phyloP scores from a whole-genome alignment of 2,797 vertebrate genomes.

The Lepilemur septentrionalis region DNA sequence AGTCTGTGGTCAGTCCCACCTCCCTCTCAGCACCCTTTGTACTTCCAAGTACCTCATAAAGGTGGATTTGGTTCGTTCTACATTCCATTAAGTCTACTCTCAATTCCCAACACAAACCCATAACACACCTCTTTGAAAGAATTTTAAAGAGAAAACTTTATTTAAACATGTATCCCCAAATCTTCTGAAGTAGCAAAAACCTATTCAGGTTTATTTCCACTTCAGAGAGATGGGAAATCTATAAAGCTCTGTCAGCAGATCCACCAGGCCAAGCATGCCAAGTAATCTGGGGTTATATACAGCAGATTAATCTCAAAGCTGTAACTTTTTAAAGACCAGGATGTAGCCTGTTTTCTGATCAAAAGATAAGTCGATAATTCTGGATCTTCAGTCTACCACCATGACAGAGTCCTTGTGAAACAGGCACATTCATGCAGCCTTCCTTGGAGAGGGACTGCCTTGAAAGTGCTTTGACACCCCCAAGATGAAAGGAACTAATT shows the following conservation, averaged over 20 bases:
- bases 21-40: neutral
- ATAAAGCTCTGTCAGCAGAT: neutral
- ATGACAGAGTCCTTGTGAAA: conserved; percentile 8
- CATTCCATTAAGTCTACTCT: neutral
- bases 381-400: neutral
- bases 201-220: neutral
- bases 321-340: conserved; percentile 8
- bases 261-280: neutral
- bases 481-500: conserved; percentile 56
- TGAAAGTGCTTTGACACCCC: conserved; percentile 34
- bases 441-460: neutral
- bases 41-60: neutral
- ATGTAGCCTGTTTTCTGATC: neutral
- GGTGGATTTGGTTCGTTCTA: neutral
- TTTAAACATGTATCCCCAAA: conserved; percentile 68
- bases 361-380: conserved; percentile 27
- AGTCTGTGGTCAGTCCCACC: neutral
- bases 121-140: neutral
- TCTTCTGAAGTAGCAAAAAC: neutral
- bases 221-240: conserved; percentile 30
- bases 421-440: neutral
- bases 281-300: neutral
- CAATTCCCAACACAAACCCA: neutral
- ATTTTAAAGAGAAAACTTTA: conserved; percentile 56
- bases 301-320: conserved; percentile 7